These are phyloP conservation scores for Idaea aversata DNA, from an alignment of 2,888 invertebrate species.

Conservation along the genomic window DNA sequence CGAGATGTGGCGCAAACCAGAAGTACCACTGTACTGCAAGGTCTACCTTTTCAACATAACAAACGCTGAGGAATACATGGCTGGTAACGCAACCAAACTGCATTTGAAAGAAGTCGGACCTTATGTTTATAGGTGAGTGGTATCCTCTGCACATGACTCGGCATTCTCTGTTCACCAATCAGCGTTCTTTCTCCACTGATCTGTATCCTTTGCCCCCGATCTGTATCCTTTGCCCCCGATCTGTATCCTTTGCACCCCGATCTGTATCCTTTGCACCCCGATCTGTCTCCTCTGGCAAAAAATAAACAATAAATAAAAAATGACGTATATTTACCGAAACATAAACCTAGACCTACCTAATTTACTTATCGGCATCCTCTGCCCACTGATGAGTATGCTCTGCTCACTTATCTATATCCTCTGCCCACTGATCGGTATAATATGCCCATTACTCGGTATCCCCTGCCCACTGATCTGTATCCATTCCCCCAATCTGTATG, in stretches of 20 bases:
- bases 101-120: slow-evolving; percentile 90
- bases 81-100: slow-evolving; percentile 84
- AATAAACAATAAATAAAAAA: too few species aligned
- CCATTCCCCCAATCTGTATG: too few species aligned
- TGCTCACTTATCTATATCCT: too few species aligned
- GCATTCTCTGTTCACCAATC: too few species aligned
- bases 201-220: too few species aligned
- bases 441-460: too few species aligned
- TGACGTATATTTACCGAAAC: too few species aligned
- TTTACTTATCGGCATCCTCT: too few species aligned
- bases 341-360: too few species aligned
- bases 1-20: slow-evolving; percentile 90
- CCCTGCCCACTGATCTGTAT: not conserved
- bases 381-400: not conserved
- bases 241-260: not conserved
- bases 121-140: slow-evolving; percentile 90
- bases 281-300: not conserved
- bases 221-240: not conserved
- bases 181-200: not conserved
- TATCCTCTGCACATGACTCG: not conserved
- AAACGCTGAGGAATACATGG: slow-evolving; percentile 88
- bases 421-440: too few species aligned
- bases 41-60: slow-evolving; percentile 92
- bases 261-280: slow-evolving; percentile 1
- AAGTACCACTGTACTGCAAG: slow-evolving; percentile 87